Base-by-base conservation (phyloP, 2,113 vertebrate genomes). In the Scomber scombrus region DNA sequence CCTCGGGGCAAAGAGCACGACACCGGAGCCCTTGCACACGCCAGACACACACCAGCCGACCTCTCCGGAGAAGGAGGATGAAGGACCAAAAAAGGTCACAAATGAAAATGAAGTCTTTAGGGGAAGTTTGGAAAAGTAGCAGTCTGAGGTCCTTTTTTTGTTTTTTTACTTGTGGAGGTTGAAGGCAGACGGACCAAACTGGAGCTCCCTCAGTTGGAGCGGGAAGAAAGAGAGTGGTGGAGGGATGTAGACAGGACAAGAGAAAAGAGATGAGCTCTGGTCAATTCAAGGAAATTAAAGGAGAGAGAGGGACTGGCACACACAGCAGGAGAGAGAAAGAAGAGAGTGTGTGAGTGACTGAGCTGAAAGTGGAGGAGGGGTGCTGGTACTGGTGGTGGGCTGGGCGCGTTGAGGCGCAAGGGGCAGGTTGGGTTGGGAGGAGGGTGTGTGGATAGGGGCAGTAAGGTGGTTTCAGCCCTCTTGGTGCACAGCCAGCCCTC, bases 241-340 rank as follows among this genome's bases (percentile, higher is more conserved):
- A 89, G 65, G 82, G 82, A 88, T 81, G 84, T 76, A 16, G 51
- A 82, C 65, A 82, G 58, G 81, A 86, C 31, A 87, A 71, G 74
- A 75, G 83, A 71, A 84, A 78, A 71, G 63, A 88, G 77, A 71
- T 61, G 67, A 84, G 74, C 62, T 85, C 14, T 85, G 87, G 77
- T 73, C 77, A 84, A 80, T 89, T 76, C 73, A 81, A 87, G 81
- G 82, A 85, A 83, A 73, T 83, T 56, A 52, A 85, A 74, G 56
- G 78, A 75, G 84, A 58, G 76, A 57, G 80, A 75, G 70, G 75
- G 75, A 79, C 84, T 88, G 87, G 86, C 87, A 80, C 84, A 80
- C 84, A 88, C 85, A 80, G 88, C 77, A 82, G 68, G 87, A 91
- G 87, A 85, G 80, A 84, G 81, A 86, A 71, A 71, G 82, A 74